A percentile compares a stretch with the other conserved stretches of the same genome.
phyloP scores from a whole-genome alignment of 2,888 invertebrate species.

The Temnothorax unifasciatus region DNA sequence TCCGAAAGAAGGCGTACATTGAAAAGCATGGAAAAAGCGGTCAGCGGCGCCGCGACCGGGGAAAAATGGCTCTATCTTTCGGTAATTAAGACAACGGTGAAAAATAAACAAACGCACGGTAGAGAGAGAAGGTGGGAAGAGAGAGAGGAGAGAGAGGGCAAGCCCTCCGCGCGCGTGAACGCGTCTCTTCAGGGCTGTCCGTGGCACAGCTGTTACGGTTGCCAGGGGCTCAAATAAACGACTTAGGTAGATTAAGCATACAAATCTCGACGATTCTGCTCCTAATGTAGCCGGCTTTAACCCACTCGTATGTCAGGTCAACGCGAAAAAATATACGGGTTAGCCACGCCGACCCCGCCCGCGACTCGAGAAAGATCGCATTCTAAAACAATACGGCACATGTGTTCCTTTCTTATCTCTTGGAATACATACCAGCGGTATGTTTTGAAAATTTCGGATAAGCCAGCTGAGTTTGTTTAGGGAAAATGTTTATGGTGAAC shows the following conservation, averaged over 20 bases:
- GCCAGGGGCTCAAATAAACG: conserved; percentile 80
- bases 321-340: conserved; percentile 44
- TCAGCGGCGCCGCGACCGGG: conserved; percentile 49
- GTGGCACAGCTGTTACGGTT: conserved; percentile 79
- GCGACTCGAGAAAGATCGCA: conserved; percentile 23
- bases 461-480: conserved; percentile 23
- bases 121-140: background rate
- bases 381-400: conserved; percentile 31
- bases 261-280: conserved; percentile 72
- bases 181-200: conserved; percentile 55
- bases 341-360: conserved; percentile 19
- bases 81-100: conserved; percentile 81
- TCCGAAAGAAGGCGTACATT: background rate
- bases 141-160: conserved; percentile 26
- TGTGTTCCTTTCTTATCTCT: conserved; percentile 34
- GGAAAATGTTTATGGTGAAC: conserved; percentile 2
- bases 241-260: conserved; percentile 80
- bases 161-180: conserved; percentile 38
- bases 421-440: background rate
- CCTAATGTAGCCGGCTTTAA: conserved; percentile 44
- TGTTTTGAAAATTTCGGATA: conserved; percentile 26
- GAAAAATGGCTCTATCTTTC: conserved; percentile 83
- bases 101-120: conserved; percentile 78
- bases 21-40: conserved; percentile 61
- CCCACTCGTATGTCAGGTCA: conserved; percentile 20